Base-by-base conservation (phyloP, 64 coral and sea anemone genomes). In the Exaiptasia diaphana region DNA sequence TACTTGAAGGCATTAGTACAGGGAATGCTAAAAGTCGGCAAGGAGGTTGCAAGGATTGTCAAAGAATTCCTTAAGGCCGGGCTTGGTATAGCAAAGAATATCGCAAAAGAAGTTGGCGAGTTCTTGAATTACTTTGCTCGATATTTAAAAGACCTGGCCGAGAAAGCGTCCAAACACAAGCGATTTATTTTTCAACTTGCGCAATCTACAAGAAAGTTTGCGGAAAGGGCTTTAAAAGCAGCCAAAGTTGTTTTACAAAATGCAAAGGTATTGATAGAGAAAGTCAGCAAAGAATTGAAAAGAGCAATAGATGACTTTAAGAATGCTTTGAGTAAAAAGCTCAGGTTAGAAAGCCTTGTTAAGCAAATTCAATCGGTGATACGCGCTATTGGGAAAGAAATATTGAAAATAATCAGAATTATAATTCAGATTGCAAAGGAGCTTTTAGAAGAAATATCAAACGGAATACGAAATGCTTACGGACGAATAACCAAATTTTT, bases 1-100 rank as follows among this genome's bases (percentile, higher is more conserved):
- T 61, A 82, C 68, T 40, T 90, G 5, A 75, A 82, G 55, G 87
- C 87, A 65, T 6, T 90, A 75, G 26, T 83, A 33, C 68, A 90
- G 11, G 87, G 78, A 76, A 20, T 90, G 29, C 15, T 83, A 1
- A 82, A 90, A 31, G 50, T 90, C 54, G 78, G 43, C 44, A 74
- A 58, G 31, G 49, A 90, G 10, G 71, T 55, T 45, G 78, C 42
- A 24, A 52, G 57, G 38, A 27, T 83, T 43, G 21, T 65, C 20
- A 83, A 83, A 54, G 78, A 90, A 34, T 36, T 90, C 11, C 14
- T 90, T 9, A 42, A 70, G 12, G 49, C 38, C 1, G 87, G 87
- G 5, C 39, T 82, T 3, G 67, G 82, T 53, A n/a, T 90, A 31
- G 74, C 23, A 22, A 75, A 60, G 1, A 68, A 79, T 6, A 71